Base-by-base conservation (phyloP, 2,113 vertebrate species). In the Rhodinocichla rosea region DNA sequence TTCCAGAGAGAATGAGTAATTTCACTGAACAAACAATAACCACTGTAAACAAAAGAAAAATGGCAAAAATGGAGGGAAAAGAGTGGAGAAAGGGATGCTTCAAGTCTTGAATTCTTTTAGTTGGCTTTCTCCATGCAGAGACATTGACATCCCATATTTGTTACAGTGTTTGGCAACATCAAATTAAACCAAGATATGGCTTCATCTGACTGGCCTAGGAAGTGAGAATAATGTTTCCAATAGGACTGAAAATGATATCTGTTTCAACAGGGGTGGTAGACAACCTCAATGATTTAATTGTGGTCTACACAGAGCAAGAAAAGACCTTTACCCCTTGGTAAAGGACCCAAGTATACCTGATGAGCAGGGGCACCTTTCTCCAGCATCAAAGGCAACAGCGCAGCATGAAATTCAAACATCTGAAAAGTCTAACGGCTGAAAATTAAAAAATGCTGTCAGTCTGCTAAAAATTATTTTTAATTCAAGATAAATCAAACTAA, bases 401-500 rank as follows among this genome's bases (percentile, higher is more conserved):
- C 33, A 42, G 81, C 50, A 65, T 87, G 57, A 89, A 93, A 88
- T 96, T 96, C 83, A 93, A 95, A 95, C 89, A 47, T 49, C 75
- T 96, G 75, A 95, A 94, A 97, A 96, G 84, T 94, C 92, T 97
- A 97, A 97, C 90, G 95, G 95, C 85, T 97, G 95, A 94, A 97
- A 97, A 97, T 96, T 97, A 95, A 98, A 98, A 96, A 97, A 97
- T 97, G 91, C 97, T 96, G 94, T 97, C 96, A 97, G 93, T 91
- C 91, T 90, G 44, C 77, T 97, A 91, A 96, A 97, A 97, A 95
- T 81, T 10, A 70, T 80, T 94, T 97, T 97, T 94, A 97, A 98
- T 97, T 98, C 97, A 97, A 98, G 98, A 98, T 98, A 98, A 98
- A 97, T 97, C 71, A 64, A 59, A 69, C 96, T 98, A 98, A 98